Conservation (phyloP, 2,797 vertebrate species). For the Graptemys geographica region DNA sequence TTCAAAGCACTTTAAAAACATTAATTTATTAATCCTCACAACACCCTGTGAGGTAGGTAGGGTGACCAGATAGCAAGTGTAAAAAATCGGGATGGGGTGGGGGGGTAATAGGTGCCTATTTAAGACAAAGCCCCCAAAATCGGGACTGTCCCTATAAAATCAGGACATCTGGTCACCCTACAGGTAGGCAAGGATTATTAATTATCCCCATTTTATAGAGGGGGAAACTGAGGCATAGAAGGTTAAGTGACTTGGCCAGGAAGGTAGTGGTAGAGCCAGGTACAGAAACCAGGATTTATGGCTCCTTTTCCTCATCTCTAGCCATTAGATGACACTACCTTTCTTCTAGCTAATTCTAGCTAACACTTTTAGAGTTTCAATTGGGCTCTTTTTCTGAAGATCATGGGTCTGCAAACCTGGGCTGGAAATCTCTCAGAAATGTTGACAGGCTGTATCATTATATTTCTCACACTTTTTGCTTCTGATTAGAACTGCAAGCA, state of each 20-base stretch:
- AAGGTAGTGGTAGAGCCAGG: background rate
- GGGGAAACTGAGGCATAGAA: accelerated
- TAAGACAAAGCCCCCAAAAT: too few relatives aligned
- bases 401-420: background rate
- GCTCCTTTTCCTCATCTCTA: background rate
- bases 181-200: background rate
- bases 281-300: accelerated
- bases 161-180: too few relatives aligned
- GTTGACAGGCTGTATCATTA: background rate
- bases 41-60: background rate
- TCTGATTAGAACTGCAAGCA: background rate
- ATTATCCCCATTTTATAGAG: background rate
- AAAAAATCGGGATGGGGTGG: too few relatives aligned
- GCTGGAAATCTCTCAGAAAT: background rate
- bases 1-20: background rate
- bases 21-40: background rate
- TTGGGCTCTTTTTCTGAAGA: background rate
- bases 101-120: too few relatives aligned
- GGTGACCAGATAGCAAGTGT: too few relatives aligned
- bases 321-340: background rate
- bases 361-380: background rate
- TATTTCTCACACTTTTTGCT: background rate
- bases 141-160: too few relatives aligned
- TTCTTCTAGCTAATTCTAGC: background rate
- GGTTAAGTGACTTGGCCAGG: background rate